A percentile compares a stretch with the other conserved stretches of the same genome.
Conservation (phyloP, 2,888 invertebrate species). For the Netelia inedita region DNA sequence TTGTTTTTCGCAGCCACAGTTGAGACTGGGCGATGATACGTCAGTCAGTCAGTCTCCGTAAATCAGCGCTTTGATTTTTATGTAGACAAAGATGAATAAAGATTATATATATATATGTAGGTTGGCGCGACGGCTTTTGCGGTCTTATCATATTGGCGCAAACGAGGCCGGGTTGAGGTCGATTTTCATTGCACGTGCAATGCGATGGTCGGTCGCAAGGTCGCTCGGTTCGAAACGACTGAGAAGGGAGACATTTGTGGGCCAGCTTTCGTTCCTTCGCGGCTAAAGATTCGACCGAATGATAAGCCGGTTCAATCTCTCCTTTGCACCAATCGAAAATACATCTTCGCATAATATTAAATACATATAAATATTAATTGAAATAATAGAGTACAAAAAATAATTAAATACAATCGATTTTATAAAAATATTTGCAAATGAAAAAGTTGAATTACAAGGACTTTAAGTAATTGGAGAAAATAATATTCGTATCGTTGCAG, state of each 20-base stretch:
- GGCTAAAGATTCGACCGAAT: constrained; percentile 16
- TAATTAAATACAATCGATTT: background rate
- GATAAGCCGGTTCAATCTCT: constrained; percentile 33
- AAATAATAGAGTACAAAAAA: background rate
- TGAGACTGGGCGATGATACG: no score
- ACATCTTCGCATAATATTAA: background rate
- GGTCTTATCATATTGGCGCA: constrained; percentile 51
- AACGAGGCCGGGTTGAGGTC: constrained; percentile 48
- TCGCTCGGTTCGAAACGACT: constrained; percentile 45
- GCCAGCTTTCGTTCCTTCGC: constrained; percentile 38
- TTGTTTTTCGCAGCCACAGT: no score
- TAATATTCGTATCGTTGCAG: constrained; percentile 14
- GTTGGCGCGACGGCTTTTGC: background rate
- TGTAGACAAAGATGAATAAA: no score
- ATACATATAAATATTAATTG: background rate
- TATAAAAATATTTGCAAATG: background rate
- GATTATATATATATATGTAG: no score
- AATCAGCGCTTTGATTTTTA: no score
- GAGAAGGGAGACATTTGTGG: constrained; percentile 25
- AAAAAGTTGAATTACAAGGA: background rate
- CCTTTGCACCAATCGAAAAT: background rate
- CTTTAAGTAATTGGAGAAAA: background rate
- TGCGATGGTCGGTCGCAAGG: constrained; percentile 36
- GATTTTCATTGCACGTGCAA: constrained; percentile 36
- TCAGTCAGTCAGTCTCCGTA: no score